These are phyloP conservation scores for Cossypha caffra DNA, from an alignment of 2,797 vertebrate genomes.

Conservation along the genomic window DNA sequence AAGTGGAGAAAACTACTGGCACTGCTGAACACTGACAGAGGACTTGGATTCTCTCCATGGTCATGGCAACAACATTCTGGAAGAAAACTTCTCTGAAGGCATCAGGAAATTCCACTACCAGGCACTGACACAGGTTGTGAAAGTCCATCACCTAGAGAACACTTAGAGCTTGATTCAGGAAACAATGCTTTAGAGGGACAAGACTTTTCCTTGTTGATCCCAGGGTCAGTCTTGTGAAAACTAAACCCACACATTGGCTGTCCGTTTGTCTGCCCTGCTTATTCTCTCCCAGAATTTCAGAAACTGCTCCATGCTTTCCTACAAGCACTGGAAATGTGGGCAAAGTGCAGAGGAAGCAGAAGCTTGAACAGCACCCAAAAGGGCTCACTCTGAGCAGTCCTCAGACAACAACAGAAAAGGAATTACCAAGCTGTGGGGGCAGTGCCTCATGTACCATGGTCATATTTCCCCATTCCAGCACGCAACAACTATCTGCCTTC, in stretches of 20 bases:
- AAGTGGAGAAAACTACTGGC: not conserved
- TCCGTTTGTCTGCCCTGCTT: not conserved
- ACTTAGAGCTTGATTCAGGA: not conserved
- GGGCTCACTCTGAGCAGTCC: not conserved
- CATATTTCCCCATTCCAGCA: not conserved
- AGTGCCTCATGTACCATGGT: not conserved
- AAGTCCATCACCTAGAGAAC: not conserved
- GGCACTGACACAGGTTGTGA: not conserved
- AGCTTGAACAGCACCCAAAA: not conserved
- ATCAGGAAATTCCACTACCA: not conserved
- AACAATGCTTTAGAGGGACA: not conserved
- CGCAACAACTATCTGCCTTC: not conserved
- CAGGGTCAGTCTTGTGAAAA: not conserved
- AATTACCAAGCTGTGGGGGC: not conserved
- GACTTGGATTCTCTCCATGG: not conserved
- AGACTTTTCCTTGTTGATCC: not conserved
- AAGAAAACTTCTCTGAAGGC: not conserved
- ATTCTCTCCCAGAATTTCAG: not conserved
- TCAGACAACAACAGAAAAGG: not conserved
- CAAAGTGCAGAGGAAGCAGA: not conserved
- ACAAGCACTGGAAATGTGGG: not conserved
- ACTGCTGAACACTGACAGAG: not conserved
- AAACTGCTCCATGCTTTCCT: not conserved
- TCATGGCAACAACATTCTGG: not conserved
- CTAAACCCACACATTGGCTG: accelerated